phyloP scores from a whole-genome alignment of 2,797 vertebrate genomes.

The Syndactyla subalaris region DNA sequence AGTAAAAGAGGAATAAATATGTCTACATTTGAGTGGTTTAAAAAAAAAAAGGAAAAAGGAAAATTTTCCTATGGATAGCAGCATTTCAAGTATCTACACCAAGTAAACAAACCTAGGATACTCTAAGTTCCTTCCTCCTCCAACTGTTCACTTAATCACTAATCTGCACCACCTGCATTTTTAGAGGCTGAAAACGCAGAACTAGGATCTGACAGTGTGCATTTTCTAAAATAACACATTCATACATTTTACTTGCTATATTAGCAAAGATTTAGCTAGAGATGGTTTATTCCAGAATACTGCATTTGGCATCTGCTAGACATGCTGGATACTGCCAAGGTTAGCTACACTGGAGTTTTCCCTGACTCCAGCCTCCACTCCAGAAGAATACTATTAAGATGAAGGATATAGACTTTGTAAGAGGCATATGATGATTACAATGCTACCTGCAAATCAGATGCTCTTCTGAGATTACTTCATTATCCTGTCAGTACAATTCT shows the following conservation, averaged over 20 bases:
- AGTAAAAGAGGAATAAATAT: background rate
- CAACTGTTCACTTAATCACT: background rate
- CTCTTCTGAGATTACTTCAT: background rate
- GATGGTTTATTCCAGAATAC: constrained; percentile 8
- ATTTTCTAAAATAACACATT: constrained; percentile 17
- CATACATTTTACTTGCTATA: background rate
- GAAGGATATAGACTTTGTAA: background rate
- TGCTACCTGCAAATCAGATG: background rate
- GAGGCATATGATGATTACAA: background rate
- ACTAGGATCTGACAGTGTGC: background rate
- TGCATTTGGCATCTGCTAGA: background rate
- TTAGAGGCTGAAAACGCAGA: background rate
- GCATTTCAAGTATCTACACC: background rate
- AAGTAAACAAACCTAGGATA: background rate
- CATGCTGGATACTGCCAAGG: background rate
- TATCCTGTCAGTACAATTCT: background rate
- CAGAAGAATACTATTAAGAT: background rate
- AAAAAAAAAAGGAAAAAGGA: too few relatives aligned
- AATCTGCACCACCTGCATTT: background rate
- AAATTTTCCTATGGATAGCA: background rate
- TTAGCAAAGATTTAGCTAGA: constrained; percentile 10
- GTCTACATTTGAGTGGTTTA: background rate
- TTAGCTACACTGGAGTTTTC: background rate
- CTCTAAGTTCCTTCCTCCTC: background rate
- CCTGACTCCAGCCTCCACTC: background rate